Base-by-base conservation (phyloP, 2,797 vertebrate species). In the Halcyon chelicuti region DNA sequence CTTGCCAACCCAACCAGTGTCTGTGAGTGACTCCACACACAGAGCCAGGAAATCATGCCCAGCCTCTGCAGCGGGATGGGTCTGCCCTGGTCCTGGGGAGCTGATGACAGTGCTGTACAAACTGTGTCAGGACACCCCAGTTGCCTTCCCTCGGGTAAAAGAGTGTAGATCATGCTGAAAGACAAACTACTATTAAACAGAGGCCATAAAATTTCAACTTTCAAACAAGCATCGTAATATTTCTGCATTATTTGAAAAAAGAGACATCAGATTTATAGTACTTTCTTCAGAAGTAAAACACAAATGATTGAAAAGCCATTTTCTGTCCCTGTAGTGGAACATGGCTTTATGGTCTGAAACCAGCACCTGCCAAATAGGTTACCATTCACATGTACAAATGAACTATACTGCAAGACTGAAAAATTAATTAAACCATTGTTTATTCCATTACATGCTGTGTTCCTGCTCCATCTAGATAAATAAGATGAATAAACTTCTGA, bases 351-450 rank as follows among this genome's bases (percentile, higher is more conserved):
- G 62, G 39, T 66, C 33, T 60, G 62, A 81, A 92, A 57, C 10
- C 35, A 93, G 31, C 42, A 47, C 42, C 47, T 55, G 25, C 44
- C 80, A 47, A 73, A 88, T 52, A 74, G 37, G 4, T 52, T 49
- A 2, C 66, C n/a, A 33, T 26, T 87, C 71, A 33, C 49, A 20
- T 1, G 31, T 68, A 63, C 10, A 62, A 86, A 83, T 61, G 31
- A 85, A 63, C 42, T 58, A 44, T 15, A 49, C 20, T 57, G 67
- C 57, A 85, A 85, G 26, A 79, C 0, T 79, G 80, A 85, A 88
- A 90, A 88, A 79, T 73, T 94, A 90, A 86, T 92, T 85, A 61
- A 86, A 60, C 26, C 33, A 74, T 6, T 92, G 67, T 92, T 94
- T 74, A 92, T 91, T 90, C 86, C 91, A 76, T 87, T 94, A 77